Conservation (phyloP, 2,888 invertebrate genomes). For the Parelbella ahira region DNA sequence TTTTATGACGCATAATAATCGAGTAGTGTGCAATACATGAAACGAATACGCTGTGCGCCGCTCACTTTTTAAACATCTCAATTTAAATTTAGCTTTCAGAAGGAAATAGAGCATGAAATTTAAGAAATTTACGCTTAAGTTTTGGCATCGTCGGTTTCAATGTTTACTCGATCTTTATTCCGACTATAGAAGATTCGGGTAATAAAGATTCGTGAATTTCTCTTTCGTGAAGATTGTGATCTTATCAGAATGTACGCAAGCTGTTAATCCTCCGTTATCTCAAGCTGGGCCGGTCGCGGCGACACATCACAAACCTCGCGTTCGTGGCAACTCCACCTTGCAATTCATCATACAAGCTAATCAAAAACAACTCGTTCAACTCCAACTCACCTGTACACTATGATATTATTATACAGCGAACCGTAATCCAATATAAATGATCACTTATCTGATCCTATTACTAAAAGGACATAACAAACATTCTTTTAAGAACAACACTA, state of each 20-base stretch:
- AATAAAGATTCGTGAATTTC: conserved; percentile 6
- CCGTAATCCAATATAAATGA: conserved; percentile 74
- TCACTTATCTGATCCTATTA: conserved; percentile 72
- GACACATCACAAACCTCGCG: conserved; percentile 48
- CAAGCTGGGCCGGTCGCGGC: conserved; percentile 38
- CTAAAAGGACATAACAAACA: conserved; percentile 71
- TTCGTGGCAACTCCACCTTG: conserved; percentile 55
- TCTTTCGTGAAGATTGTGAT: conserved; percentile 31
- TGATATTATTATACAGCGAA: conserved; percentile 60
- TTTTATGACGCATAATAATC: conserved; percentile 18
- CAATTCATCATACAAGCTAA: conserved; percentile 7
- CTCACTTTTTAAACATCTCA: conserved; percentile 52
- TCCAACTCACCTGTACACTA: conserved; percentile 61
- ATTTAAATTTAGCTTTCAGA: conserved; percentile 50
- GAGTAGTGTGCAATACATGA: conserved; percentile 17
- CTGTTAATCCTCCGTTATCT: conserved; percentile 75
- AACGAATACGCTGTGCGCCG: conserved; percentile 33
- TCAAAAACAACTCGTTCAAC: conserved; percentile 14
- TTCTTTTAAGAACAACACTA: conserved; percentile 58
- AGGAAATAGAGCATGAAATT: conserved; percentile 57
- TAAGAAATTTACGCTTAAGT: conserved; percentile 30
- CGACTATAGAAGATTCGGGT: not conserved
- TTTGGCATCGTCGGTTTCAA: conserved; percentile 19
- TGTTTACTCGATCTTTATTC: conserved; percentile 15
- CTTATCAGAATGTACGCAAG: conserved; percentile 73